A percentile compares a stretch with the other conserved stretches of the same genome.
These are phyloP conservation scores for Enteromius fasciolatus DNA, from an alignment of 2,797 vertebrate genomes.

Conservation along the genomic window DNA sequence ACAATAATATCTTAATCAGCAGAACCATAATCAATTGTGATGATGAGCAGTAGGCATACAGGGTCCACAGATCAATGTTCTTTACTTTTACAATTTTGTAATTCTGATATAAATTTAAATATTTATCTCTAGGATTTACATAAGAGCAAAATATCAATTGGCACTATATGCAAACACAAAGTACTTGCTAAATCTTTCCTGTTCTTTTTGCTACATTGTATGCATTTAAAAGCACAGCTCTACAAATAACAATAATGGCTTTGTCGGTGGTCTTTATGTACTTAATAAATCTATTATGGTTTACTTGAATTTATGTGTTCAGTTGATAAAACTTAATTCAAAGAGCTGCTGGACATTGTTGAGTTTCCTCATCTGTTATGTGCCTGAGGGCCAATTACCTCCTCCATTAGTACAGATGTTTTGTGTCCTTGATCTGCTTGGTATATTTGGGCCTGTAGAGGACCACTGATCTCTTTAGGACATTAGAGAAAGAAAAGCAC, in stretches of 20 bases:
- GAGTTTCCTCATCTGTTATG: conserved; percentile 31
- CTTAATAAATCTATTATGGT: conserved; percentile 26
- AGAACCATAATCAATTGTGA: neutral
- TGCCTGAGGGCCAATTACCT: conserved; percentile 58
- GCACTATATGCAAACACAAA: neutral
- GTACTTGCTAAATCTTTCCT: neutral
- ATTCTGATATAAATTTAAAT: neutral
- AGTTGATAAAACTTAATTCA: conserved; percentile 9
- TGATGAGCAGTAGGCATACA: neutral
- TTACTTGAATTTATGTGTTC: conserved; percentile 14
- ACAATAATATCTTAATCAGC: neutral
- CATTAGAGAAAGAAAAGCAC: conserved; percentile 40
- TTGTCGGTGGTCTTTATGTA: neutral
- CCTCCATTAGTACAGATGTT: conserved; percentile 51
- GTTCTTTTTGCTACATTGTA: neutral
- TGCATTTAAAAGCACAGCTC: neutral
- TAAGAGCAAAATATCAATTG: neutral
- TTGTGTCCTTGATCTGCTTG: conserved; percentile 53
- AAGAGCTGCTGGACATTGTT: conserved; percentile 3
- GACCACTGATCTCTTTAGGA: conserved; percentile 43
- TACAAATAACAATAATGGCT: conserved; percentile 4
- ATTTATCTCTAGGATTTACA: neutral
- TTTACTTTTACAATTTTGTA: neutral
- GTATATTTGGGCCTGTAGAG: conserved; percentile 46
- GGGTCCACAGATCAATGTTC: neutral